Percentiles rank a stretch among this genome's conserved stretches.
Conservation (phyloP, 2,888 invertebrate genomes). For the Drosophila infuscata region DNA sequence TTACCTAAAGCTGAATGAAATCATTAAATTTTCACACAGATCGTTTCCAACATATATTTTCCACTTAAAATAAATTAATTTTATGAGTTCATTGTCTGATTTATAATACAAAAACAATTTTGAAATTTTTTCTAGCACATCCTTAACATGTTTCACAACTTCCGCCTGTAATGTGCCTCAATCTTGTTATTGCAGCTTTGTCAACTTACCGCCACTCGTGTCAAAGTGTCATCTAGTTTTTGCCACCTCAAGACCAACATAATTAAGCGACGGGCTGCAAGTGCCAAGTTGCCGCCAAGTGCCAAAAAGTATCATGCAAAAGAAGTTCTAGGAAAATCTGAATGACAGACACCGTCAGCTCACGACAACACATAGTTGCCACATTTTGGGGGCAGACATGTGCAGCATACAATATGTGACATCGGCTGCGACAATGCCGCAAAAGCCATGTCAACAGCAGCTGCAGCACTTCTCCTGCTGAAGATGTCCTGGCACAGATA, state of each 20-base stretch:
- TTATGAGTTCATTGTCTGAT: neutral
- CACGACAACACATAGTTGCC: conserved; percentile 37
- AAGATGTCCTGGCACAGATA: conserved; percentile 32
- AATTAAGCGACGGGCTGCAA: conserved; percentile 71
- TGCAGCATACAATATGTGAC: conserved; percentile 68
- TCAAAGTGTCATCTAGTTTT: conserved; percentile 64
- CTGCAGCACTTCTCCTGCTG: conserved; percentile 31
- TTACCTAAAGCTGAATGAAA: neutral
- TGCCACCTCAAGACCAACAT: conserved; percentile 52
- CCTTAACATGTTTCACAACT: conserved; percentile 1
- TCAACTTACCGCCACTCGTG: conserved; percentile 51
- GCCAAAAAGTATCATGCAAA: conserved; percentile 61
- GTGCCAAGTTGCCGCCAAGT: conserved; percentile 55
- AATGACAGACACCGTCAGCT: conserved; percentile 73
- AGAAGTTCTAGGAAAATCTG: conserved; percentile 53
- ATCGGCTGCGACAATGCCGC: conserved; percentile 74
- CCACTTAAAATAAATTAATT: neutral
- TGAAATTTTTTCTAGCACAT: conserved; percentile 15
- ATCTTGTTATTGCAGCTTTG: conserved; percentile 22
- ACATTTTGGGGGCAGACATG: conserved; percentile 38
- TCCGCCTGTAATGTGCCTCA: neutral
- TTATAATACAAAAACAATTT: neutral
- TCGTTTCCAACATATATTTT: neutral
- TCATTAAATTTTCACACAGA: neutral
- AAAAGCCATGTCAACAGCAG: conserved; percentile 73